These are phyloP conservation scores for Caenorhabditis tropicalis DNA, from an alignment of 1,140 invertebrate genomes.

Conservation along the genomic window DNA sequence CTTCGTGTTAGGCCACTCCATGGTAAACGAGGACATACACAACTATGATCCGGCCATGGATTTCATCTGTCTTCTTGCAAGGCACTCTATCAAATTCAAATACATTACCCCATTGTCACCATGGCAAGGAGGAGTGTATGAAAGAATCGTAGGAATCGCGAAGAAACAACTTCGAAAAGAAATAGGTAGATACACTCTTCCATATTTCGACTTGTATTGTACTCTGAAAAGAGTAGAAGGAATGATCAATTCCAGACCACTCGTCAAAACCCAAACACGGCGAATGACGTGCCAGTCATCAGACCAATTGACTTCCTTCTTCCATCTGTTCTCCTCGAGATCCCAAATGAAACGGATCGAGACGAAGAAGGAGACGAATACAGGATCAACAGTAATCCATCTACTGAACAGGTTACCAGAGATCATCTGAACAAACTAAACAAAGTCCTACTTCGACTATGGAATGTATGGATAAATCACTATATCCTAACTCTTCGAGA, in stretches of 20 bases:
- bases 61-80: neutral
- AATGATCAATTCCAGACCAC: neutral
- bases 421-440: too few species aligned
- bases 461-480: too few species aligned
- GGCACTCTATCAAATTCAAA: neutral
- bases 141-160: constrained; percentile 16
- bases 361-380: too few species aligned
- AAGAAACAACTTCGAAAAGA: neutral
- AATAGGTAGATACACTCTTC: neutral
- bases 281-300: neutral
- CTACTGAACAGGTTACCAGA: too few species aligned
- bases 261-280: neutral
- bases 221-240: neutral
- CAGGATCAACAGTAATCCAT: too few species aligned
- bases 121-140: constrained; percentile 36
- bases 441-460: too few species aligned
- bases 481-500: too few species aligned
- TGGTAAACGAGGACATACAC: neutral
- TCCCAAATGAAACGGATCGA: too few species aligned
- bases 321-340: neutral
- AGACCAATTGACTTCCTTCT: neutral
- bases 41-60: neutral
- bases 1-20: neutral
- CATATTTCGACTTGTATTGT: neutral
- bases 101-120: neutral